Conservation (phyloP, 1,140 invertebrate species). For the Plectrocnemia conspersa region DNA sequence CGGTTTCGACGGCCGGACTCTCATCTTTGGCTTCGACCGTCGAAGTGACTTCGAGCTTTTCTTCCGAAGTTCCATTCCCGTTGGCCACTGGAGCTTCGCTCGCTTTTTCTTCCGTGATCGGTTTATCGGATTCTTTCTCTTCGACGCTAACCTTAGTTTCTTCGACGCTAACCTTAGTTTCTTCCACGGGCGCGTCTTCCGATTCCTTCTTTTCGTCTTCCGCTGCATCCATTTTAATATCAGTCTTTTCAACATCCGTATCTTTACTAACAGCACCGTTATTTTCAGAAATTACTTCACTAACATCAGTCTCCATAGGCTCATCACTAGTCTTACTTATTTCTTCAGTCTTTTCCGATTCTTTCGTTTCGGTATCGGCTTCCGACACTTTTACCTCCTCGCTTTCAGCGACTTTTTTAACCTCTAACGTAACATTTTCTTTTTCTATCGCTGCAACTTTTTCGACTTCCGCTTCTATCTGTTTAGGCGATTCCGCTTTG, state of each 20-base stretch:
- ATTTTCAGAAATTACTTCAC: slow-evolving; percentile 11
- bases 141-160: background rate
- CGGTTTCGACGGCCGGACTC: background rate
- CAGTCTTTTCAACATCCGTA: slow-evolving; percentile 4
- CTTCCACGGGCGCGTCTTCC: slow-evolving; percentile 9
- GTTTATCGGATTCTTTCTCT: background rate
- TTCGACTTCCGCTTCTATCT: background rate
- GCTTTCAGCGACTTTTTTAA: too few relatives aligned
- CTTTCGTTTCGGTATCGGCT: slow-evolving; percentile 13
- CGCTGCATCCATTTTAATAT: slow-evolving; percentile 6
- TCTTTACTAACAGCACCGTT: background rate
- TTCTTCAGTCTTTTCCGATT: slow-evolving; percentile 29
- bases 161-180: slow-evolving; percentile 2
- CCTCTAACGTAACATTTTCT: too few relatives aligned
- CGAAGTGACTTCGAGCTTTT: background rate
- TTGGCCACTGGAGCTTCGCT: background rate
- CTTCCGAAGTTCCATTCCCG: background rate
- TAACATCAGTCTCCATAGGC: slow-evolving; percentile 9
- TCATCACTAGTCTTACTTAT: slow-evolving; percentile 13
- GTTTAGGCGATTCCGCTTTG: background rate
- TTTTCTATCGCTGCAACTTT: background rate
- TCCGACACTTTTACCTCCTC: too few relatives aligned
- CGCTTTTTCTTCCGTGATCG: background rate
- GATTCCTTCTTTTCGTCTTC: slow-evolving; percentile 16
- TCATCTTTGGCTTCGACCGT: background rate